Conservation (phyloP, 2,888 invertebrate species). For the Ornithoptera alexandrae region DNA sequence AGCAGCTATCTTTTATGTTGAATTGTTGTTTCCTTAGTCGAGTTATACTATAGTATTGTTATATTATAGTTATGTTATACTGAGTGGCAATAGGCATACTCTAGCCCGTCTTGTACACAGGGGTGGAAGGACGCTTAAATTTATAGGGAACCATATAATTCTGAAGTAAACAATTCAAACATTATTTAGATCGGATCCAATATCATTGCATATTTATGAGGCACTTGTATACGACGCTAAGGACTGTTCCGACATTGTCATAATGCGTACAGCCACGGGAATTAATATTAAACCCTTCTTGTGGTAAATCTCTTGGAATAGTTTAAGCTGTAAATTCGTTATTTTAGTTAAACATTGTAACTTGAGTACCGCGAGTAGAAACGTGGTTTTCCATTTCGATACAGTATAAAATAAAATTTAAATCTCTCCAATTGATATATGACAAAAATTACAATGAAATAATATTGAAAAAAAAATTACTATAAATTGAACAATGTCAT, state of each 20-base stretch:
- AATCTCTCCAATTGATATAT: no score
- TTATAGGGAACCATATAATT: neutral
- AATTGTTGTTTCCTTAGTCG: no score
- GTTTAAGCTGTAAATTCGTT: conserved; percentile 1
- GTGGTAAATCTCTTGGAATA: conserved; percentile 14
- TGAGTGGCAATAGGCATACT: no score
- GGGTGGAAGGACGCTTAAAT: neutral
- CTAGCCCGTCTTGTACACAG: no score
- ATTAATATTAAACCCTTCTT: conserved; percentile 17
- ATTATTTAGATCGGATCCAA: conserved; percentile 3
- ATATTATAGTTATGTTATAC: no score
- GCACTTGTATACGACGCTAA: conserved; percentile 4
- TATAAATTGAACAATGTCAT: no score
- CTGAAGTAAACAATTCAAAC: neutral
- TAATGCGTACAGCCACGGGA: conserved; percentile 8
- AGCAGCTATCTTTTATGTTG: no score
- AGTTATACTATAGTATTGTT: no score
- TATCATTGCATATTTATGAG: conserved; percentile 19
- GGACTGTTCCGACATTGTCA: neutral
- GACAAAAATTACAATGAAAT: no score
- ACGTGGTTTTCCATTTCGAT: no score
- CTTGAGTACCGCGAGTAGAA: neutral
- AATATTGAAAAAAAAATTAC: no score
- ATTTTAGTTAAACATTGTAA: neutral
- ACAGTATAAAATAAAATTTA: no score